Evolutionary conservation across 1,140 invertebrate species (phyloP).

Genomic region (Atopsyche davidsoni): DNA sequence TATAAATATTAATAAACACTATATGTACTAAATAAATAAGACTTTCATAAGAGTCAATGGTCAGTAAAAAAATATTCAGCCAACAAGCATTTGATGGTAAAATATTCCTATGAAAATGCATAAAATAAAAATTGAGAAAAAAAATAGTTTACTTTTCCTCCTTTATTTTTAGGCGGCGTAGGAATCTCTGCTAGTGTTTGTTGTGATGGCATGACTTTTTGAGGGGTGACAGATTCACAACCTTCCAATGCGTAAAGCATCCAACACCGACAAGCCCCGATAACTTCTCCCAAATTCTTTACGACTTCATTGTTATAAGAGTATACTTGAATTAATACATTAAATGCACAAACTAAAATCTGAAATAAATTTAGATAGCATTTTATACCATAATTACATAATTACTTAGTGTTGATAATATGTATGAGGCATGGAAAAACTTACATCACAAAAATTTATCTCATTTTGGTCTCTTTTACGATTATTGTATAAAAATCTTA

Average conservation of each 20-base stretch:
- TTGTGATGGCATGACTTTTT: conserved; percentile 24
- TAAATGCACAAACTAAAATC: conserved; percentile 19
- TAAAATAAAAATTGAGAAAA: no score
- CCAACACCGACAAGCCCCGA: conserved; percentile 25
- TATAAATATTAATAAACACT: neutral
- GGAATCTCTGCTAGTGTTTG: conserved; percentile 25
- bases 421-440: conserved; percentile 1
- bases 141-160: conserved; percentile 23
- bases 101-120: no score
- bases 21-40: neutral
- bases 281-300: conserved; percentile 16
- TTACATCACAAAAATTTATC: conserved; percentile 24
- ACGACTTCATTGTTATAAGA: conserved; percentile 12
- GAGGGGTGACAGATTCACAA: conserved; percentile 7
- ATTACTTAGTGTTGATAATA: no score
- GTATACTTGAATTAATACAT: conserved; percentile 21
- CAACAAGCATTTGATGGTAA: no score
- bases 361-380: conserved; percentile 13
- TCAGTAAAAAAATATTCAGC: no score
- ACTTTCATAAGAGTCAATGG: no score
- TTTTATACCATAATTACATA: no score
- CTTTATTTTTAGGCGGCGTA: conserved; percentile 11
- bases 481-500: conserved; percentile 21
- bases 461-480: conserved; percentile 23
- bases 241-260: conserved; percentile 23